A percentile compares a stretch with the other conserved stretches of the same genome.
Evolutionary conservation across 1,140 invertebrate genomes (phyloP).

Genomic region (Alviniconcha marisindica): DNA sequence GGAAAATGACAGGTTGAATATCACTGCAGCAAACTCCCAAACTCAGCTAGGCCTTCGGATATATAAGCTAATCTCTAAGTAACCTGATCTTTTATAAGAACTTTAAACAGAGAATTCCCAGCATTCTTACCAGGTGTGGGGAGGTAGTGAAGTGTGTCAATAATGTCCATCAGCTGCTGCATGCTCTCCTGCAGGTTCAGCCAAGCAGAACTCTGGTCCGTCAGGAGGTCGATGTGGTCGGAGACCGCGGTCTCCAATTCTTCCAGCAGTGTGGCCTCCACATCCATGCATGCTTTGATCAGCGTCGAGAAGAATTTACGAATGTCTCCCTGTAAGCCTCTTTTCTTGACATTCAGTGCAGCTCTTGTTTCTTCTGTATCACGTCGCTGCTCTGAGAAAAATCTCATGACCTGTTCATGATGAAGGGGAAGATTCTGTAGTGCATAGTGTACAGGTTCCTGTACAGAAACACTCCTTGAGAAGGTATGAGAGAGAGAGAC

Average conservation of each 20-base stretch:
- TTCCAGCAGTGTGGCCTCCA: constrained; percentile 24
- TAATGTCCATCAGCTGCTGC: constrained; percentile 29
- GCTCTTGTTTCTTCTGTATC: not conserved
- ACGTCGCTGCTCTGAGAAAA: constrained; percentile 25
- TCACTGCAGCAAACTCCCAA: no score
- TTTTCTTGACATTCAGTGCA: not conserved
- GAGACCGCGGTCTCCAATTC: constrained; percentile 30
- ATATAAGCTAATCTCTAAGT: no score
- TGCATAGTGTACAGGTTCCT: no score
- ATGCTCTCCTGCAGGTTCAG: not conserved
- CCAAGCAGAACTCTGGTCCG: constrained; percentile 13
- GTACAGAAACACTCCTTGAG: no score
- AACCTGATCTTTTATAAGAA: no score
- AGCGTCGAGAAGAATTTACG: constrained; percentile 27
- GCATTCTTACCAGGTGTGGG: not conserved
- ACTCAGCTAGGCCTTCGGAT: no score
- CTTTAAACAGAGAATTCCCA: no score
- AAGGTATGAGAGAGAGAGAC: not conserved
- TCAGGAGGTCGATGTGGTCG: constrained; percentile 24
- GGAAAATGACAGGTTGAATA: no score
- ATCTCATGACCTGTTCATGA: not conserved
- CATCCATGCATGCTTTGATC: constrained; percentile 38
- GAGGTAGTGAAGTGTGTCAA: constrained; percentile 3
- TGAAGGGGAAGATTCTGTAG: no score
- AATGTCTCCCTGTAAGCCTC: not conserved